Evolutionary conservation across 2,113 vertebrate species (phyloP).

Genomic region (Gymnocephalus cernua): DNA sequence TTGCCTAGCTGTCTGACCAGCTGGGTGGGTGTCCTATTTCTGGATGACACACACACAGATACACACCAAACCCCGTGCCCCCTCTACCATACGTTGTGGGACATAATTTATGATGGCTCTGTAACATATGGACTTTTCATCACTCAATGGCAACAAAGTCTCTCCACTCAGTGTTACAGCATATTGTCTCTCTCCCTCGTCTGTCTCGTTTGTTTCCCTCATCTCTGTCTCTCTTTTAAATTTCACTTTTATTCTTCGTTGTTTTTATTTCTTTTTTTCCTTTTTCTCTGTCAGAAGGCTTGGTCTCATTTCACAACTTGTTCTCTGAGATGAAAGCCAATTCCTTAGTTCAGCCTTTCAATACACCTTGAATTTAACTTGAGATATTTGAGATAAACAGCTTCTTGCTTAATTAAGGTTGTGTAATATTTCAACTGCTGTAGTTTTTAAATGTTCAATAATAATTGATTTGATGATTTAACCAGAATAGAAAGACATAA

Average conservation of each 20-base stretch:
- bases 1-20: conserved; percentile 73
- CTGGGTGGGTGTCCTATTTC: conserved; percentile 83
- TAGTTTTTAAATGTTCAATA: background rate
- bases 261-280: background rate
- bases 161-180: conserved; percentile 62
- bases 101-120: conserved; percentile 82
- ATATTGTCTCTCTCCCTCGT: conserved; percentile 38
- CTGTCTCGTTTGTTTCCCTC: background rate
- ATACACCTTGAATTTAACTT: background rate
- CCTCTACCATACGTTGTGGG: conserved; percentile 73
- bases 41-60: conserved; percentile 73
- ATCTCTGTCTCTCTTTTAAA: conserved; percentile 19
- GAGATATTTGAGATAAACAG: background rate
- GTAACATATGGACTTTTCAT: conserved; percentile 84
- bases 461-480: background rate
- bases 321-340: background rate
- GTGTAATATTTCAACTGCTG: background rate
- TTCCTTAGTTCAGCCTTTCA: background rate
- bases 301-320: background rate
- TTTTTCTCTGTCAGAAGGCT: background rate
- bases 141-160: conserved; percentile 79
- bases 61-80: conserved; percentile 66
- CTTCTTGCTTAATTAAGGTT: background rate
- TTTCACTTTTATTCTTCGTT: background rate
- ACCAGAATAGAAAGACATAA: background rate